These are phyloP conservation scores for Drosophila suboccidentalis DNA, from an alignment of 2,888 invertebrate species.

Conservation along the genomic window DNA sequence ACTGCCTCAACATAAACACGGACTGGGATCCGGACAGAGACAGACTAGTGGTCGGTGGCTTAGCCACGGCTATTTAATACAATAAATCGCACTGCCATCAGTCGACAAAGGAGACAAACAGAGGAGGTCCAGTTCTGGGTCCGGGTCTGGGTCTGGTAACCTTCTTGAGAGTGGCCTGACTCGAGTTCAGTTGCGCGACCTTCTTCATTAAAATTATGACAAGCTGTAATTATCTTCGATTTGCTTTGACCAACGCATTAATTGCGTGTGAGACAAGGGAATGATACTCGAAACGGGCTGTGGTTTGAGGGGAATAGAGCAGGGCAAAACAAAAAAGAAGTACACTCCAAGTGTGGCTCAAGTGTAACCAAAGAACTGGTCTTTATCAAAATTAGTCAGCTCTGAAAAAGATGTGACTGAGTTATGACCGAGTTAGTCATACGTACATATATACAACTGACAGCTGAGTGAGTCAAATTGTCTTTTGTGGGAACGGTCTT, in stretches of 20 bases:
- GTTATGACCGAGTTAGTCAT: slow-evolving; percentile 58
- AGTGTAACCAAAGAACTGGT: slow-evolving; percentile 51
- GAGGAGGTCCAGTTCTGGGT: not conserved
- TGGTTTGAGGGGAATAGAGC: not conserved
- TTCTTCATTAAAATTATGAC: slow-evolving; percentile 82
- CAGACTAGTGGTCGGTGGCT: slow-evolving; percentile 41
- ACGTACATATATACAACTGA: slow-evolving; percentile 1
- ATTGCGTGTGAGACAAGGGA: slow-evolving; percentile 70
- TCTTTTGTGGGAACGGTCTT: slow-evolving; percentile 35
- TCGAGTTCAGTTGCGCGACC: slow-evolving; percentile 66
- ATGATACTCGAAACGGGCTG: slow-evolving; percentile 38
- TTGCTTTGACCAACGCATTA: slow-evolving; percentile 79
- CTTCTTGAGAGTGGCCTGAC: slow-evolving; percentile 22
- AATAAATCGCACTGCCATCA: slow-evolving; percentile 50
- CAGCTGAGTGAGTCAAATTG: slow-evolving; percentile 42
- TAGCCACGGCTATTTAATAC: slow-evolving; percentile 67
- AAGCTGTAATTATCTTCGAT: slow-evolving; percentile 82
- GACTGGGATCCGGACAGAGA: slow-evolving; percentile 1
- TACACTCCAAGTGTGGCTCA: slow-evolving; percentile 54
- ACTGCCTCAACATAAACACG: not conserved
- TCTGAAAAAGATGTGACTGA: slow-evolving; percentile 40
- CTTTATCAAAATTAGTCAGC: slow-evolving; percentile 57
- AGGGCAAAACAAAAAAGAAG: slow-evolving; percentile 30
- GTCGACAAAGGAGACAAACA: slow-evolving; percentile 6
- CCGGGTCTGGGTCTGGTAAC: slow-evolving; percentile 4